phyloP scores from a whole-genome alignment of 2,888 invertebrate species.

The Ophion ventricosus region DNA sequence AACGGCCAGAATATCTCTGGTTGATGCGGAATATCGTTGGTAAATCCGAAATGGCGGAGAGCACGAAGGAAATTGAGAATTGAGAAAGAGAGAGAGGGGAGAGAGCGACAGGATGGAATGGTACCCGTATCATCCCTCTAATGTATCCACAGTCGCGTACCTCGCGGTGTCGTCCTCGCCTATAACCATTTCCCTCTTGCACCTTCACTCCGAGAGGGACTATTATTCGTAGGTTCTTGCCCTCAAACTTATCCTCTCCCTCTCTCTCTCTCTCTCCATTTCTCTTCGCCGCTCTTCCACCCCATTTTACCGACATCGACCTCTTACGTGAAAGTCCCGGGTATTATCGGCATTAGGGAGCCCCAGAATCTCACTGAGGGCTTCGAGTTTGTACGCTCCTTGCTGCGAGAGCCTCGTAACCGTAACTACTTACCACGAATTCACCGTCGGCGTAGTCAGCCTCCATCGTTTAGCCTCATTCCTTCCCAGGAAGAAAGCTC shows the following conservation, averaged over 20 bases:
- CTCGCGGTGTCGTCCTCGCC: constrained; percentile 65
- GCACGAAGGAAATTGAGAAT: constrained; percentile 35
- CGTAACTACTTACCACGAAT: constrained; percentile 67
- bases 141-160: constrained; percentile 68
- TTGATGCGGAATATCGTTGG: constrained; percentile 35
- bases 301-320: constrained; percentile 64
- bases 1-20: not conserved
- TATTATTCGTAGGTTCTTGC: constrained; percentile 18
- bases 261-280: constrained; percentile 25
- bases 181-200: constrained; percentile 58
- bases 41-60: constrained; percentile 24
- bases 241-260: constrained; percentile 33
- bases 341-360: constrained; percentile 71
- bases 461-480: constrained; percentile 42
- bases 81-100: constrained; percentile 24
- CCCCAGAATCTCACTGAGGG: constrained; percentile 56
- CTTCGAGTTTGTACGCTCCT: constrained; percentile 17
- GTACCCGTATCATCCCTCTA: constrained; percentile 71
- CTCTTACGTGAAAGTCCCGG: constrained; percentile 65
- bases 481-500: constrained; percentile 11
- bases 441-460: constrained; percentile 54
- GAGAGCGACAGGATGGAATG: constrained; percentile 34
- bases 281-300: constrained; percentile 16
- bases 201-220: constrained; percentile 27
- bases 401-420: constrained; percentile 60